These are phyloP conservation scores for Psophia crepitans DNA, from an alignment of 2,113 vertebrate species.

Conservation along the genomic window DNA sequence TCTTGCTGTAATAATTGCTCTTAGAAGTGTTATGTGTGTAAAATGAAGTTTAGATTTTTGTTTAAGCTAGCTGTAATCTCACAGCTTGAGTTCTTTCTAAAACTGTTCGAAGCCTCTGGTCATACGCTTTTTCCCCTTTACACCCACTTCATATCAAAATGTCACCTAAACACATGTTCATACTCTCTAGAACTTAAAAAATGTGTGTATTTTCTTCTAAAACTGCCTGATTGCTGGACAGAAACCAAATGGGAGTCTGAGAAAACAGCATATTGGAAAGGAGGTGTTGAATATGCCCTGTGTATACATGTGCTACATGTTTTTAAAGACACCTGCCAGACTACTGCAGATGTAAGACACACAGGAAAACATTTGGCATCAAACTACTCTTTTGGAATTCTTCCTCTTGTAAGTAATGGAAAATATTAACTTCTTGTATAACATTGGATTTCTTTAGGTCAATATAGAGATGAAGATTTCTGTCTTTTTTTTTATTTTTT, in stretches of 20 bases:
- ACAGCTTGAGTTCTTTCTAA: neutral
- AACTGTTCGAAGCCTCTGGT: neutral
- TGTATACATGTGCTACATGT: neutral
- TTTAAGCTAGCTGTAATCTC: neutral
- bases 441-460: neutral
- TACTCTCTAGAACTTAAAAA: neutral
- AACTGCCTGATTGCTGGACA: neutral
- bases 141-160: neutral
- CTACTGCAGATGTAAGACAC: neutral
- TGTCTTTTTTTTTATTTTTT: neutral
- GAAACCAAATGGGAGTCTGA: neutral
- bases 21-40: neutral
- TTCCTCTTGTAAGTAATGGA: neutral
- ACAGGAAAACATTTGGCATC: neutral
- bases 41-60: neutral
- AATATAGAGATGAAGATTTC: neutral
- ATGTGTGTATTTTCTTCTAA: neutral
- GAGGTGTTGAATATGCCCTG: neutral
- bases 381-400: neutral
- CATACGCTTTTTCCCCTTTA: neutral
- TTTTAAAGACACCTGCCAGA: neutral
- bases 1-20: neutral
- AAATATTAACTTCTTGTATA: neutral
- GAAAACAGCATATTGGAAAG: neutral
- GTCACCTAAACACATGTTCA: neutral